Conservation (phyloP, 1,140 invertebrate genomes). For the Yoshiicerus persimilis region DNA sequence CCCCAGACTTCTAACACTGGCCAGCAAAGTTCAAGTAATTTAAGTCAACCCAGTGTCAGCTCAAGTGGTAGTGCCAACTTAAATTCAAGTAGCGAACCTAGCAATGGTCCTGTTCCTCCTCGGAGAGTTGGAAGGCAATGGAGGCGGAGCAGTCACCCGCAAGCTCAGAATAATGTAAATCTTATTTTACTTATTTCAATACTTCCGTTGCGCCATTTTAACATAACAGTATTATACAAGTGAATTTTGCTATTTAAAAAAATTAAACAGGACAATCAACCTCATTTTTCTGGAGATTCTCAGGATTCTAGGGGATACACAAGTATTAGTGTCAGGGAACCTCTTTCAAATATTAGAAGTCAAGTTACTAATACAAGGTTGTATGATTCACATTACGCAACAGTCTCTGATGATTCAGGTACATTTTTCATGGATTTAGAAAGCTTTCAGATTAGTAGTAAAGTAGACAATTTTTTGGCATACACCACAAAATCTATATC, state of each 20-base stretch:
- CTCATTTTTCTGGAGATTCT: slow-evolving; percentile 48
- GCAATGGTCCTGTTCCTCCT: slow-evolving; percentile 38
- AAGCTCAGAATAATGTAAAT: slow-evolving; percentile 28
- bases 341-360: slow-evolving; percentile 45
- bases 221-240: too few relatives aligned
- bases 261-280: slow-evolving; percentile 33
- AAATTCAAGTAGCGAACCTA: not conserved
- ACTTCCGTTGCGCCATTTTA: not conserved
- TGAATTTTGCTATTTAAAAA: not conserved
- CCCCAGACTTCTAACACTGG: not conserved
- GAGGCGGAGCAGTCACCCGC: slow-evolving; percentile 40
- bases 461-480: not conserved
- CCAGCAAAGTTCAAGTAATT: slow-evolving; percentile 17
- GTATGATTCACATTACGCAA: slow-evolving; percentile 47
- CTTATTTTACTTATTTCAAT: not conserved
- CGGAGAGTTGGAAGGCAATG: slow-evolving; percentile 41
- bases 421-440: not conserved
- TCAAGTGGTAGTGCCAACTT: slow-evolving; percentile 5
- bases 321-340: slow-evolving; percentile 46
- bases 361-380: slow-evolving; percentile 31
- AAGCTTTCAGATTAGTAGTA: not conserved
- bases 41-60: slow-evolving; percentile 10
- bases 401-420: slow-evolving; percentile 49
- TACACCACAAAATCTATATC: too few relatives aligned
- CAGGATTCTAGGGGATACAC: slow-evolving; percentile 49